Evolutionary conservation across 2,113 vertebrate species (phyloP), one percentile per base, ranked within the genome.

Genomic region (Chlamydotis undulata): DNA sequence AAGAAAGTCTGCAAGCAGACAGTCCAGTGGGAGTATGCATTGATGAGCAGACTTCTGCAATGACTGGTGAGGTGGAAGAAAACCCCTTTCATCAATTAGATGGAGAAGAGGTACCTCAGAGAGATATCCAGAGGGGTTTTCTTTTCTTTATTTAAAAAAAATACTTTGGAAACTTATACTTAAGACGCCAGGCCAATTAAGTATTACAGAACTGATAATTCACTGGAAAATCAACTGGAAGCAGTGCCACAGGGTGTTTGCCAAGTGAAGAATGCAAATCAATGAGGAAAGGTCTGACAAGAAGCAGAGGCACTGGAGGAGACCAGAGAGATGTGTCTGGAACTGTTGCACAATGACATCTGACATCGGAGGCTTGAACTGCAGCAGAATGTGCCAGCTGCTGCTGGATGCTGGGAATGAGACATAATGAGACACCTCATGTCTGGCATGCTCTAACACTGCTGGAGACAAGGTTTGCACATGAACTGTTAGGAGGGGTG

Each of bases 231-330:
- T 80, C 26, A 50, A 93, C 80, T 68, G 29, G 68, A 83, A 88
- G 52, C 13, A 81, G 55, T 63, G 33, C 21, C 2, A n/a, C 29
- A 83, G 47, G 21, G 28, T 68, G 21, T 25, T 80, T 81, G 90
- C 90, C 83, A 94, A 90, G 26, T 41, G 76, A 95, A 93, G 68
- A 89, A 94, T 74, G 52, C 56, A 95, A 93, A 93, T 83, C 21
- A 5, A 57, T 49, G 73, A 88, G 7, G 29, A 64, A 86, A 49
- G 29, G 18, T 67, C 93, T 96, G 60, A 94, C 23, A 85, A 91
- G 64, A 47, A 88, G 64, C 43, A 89, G 79, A 92, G 64, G 8
- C 41, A 49, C 39, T 64, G 56, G 24, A 70, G 39, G 47, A 93
- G 68, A 85, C 26, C 67, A 75, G 43, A 87, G 63, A 49, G 33